Evolutionary conservation across 2,113 vertebrate genomes (phyloP), one percentile per base, ranked within the genome.

Genomic region (Gallinago media): DNA sequence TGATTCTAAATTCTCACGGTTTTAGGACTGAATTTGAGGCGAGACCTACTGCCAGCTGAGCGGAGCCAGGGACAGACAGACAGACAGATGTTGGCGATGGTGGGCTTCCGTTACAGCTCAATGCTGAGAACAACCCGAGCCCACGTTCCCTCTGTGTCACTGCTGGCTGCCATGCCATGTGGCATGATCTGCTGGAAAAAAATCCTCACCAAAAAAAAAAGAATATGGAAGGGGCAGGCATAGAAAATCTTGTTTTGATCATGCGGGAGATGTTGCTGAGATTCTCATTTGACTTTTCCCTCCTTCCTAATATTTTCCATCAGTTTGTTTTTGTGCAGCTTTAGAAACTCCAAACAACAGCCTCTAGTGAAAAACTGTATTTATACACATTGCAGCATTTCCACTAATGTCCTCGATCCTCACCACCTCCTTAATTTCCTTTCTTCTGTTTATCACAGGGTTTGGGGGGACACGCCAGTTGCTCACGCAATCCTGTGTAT

Each of bases 91-190:
- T 15, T 59, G 58, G 26, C 34, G 17, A 9, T 11, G 25, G 9
- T 29, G 42, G 50, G 22, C 21, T 9, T 18, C 36, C 2, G 2
- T 27, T 62, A 29, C n/a, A 70, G 19, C 31, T 42, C 38, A 54
- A 3, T 0, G 0, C 31, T n/a, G 32, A 36, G 52, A 72, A 40
- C 47, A 55, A 12, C 31, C 16, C 0, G 0, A 29, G 9, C 4
- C 18, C 17, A 0, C 0, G 0, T 52, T 56, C 31, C 40, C 9
- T 12, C 32, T 2, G 3, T 0, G 1, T 32, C 50, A 18, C n/a
- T 2, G 3, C 8, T 26, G 50, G 20, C 65, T 74, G 40, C 29
- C 1, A 2, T 10, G 27, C 36, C 22, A 3, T 16, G 19, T 11
- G 56, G 12, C 55, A 44, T 1, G 2, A 34, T 4, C n/a, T 32